Evolutionary conservation across 2,888 invertebrate species (phyloP).

Genomic region (Drosophila barbarae): DNA sequence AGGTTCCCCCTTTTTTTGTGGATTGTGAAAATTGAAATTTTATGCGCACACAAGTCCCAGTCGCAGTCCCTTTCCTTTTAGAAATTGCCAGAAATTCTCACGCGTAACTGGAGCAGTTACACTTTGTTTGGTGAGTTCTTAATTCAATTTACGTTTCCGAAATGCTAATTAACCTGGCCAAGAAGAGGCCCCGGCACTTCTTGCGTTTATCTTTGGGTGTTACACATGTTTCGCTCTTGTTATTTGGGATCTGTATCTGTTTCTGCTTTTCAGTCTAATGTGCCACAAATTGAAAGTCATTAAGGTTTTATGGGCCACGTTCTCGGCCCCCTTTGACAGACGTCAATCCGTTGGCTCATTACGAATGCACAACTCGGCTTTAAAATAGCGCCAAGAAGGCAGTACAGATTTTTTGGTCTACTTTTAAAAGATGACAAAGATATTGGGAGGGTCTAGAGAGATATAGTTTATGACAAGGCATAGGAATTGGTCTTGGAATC

Average conservation of each 20-base stretch:
- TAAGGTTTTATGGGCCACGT: slow-evolving; percentile 57
- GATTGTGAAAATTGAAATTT: slow-evolving; percentile 71
- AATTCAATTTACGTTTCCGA: slow-evolving; percentile 75
- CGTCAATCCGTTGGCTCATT: slow-evolving; percentile 71
- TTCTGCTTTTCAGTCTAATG: slow-evolving; percentile 49
- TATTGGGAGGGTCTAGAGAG: slow-evolving; percentile 2
- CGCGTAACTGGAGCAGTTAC: slow-evolving; percentile 77
- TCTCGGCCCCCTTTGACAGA: slow-evolving; percentile 46
- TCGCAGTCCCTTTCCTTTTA: slow-evolving; percentile 12
- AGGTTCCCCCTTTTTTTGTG: slow-evolving; percentile 24
- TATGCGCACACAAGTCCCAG: slow-evolving; percentile 66
- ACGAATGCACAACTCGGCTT: slow-evolving; percentile 56
- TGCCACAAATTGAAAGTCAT: slow-evolving; percentile 74
- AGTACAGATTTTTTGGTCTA: slow-evolving; percentile 42
- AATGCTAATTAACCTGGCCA: slow-evolving; percentile 74
- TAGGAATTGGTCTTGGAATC: too few species aligned
- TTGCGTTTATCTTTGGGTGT: slow-evolving; percentile 28
- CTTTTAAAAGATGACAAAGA: slow-evolving; percentile 44
- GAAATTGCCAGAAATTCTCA: slow-evolving; percentile 71
- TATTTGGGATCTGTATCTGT: slow-evolving; percentile 19
- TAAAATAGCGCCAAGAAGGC: slow-evolving; percentile 31
- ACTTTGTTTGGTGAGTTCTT: slow-evolving; percentile 70
- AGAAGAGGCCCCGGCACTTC: slow-evolving; percentile 1
- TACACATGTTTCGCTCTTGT: slow-evolving; percentile 32
- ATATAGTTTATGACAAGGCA: background rate